A percentile compares a stretch with the other conserved stretches of the same genome.
Evolutionary conservation across 2,888 invertebrate genomes (phyloP).

Genomic region (Thelaira solivaga): DNA sequence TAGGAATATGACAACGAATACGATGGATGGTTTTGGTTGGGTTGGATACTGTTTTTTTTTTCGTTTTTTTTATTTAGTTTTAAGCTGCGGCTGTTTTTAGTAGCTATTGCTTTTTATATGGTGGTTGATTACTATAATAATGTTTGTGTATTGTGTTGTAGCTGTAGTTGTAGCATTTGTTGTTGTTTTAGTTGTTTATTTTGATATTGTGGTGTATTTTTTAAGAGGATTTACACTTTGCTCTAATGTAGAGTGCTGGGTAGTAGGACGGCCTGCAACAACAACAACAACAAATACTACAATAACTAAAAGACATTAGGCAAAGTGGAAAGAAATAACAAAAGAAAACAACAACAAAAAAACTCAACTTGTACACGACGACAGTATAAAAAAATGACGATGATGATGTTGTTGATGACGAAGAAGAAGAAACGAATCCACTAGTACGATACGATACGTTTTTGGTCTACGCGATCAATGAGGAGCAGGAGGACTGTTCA

Average conservation of each 20-base stretch:
- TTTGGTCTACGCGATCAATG: constrained; percentile 62
- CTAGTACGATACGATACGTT: constrained; percentile 51
- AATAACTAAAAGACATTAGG: constrained; percentile 53
- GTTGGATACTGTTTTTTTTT: constrained; percentile 23
- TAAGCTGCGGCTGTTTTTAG: constrained; percentile 22
- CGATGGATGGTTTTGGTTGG: constrained; percentile 26
- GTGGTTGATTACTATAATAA: constrained; percentile 33
- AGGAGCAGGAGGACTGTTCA: constrained; percentile 67
- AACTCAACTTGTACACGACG: constrained; percentile 57
- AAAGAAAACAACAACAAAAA: no score
- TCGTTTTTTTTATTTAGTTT: constrained; percentile 3
- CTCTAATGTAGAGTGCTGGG: constrained; percentile 50
- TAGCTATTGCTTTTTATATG: constrained; percentile 24
- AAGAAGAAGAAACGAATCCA: constrained; percentile 51
- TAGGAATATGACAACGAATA: constrained; percentile 37
- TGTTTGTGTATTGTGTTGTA: constrained; percentile 26
- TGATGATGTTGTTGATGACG: constrained; percentile 19
- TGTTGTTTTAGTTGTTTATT: constrained; percentile 27
- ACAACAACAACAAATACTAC: constrained; percentile 9
- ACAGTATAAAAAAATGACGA: constrained; percentile 49
- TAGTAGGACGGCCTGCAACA: constrained; percentile 53
- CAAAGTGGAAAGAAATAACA: constrained; percentile 41
- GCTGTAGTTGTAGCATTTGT: not conserved
- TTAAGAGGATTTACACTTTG: constrained; percentile 63
- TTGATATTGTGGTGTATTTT: not conserved